Percentiles rank a stretch among this genome's conserved stretches.
phyloP scores from a whole-genome alignment of 2,888 invertebrate species.

The Stegophylla sp. region DNA sequence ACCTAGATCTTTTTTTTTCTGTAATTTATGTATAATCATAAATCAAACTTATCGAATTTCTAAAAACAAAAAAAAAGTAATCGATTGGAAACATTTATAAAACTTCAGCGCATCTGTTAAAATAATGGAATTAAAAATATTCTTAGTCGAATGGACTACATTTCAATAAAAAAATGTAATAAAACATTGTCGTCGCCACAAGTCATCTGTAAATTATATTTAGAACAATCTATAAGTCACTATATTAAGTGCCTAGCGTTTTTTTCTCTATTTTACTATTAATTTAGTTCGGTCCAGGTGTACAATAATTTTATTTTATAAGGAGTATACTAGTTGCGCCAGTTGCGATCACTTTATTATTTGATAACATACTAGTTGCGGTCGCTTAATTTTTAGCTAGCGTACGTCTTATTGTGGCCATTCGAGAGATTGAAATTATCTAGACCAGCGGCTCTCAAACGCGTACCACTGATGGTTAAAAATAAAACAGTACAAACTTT shows the following conservation, averaged over 20 bases:
- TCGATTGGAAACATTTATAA: background rate
- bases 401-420: too few species aligned
- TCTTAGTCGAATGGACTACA: background rate
- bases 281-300: background rate
- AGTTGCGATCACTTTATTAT: too few species aligned
- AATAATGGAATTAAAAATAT: background rate
- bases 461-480: too few species aligned
- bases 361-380: too few species aligned
- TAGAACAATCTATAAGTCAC: background rate
- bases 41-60: background rate
- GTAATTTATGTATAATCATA: background rate
- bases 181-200: background rate
- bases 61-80: background rate
- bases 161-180: background rate
- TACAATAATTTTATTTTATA: too few species aligned
- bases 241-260: slow-evolving; percentile 17
- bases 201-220: background rate
- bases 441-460: too few species aligned
- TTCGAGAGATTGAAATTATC: too few species aligned
- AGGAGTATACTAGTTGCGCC: too few species aligned
- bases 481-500: too few species aligned
- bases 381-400: too few species aligned
- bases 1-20: background rate
- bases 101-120: background rate
- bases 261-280: background rate